phyloP scores from a whole-genome alignment of 2,113 vertebrate genomes.

The Tyrannus savana region DNA sequence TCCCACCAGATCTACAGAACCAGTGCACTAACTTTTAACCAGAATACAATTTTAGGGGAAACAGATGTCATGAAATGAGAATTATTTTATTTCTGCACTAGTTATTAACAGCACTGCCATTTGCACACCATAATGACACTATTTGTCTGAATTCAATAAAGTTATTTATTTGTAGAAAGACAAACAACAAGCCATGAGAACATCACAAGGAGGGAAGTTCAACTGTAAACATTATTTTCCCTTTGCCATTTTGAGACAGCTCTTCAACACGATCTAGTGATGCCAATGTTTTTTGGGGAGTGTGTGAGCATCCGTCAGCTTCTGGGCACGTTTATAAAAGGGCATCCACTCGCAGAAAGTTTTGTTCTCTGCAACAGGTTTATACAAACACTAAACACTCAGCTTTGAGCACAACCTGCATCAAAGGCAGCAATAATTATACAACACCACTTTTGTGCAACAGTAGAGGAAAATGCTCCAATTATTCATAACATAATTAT shows the following conservation, averaged over 20 bases:
- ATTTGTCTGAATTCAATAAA: not conserved
- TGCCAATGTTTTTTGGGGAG: not conserved
- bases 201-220: not conserved
- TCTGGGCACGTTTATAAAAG: not conserved
- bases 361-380: not conserved
- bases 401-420: not conserved
- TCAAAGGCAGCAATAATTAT: slow-evolving; percentile 1
- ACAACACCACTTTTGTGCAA: not conserved
- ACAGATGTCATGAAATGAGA: not conserved
- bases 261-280: not conserved
- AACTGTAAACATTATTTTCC: not conserved
- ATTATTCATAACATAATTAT: slow-evolving; percentile 27
- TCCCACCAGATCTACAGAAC: not conserved
- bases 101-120: not conserved
- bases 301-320: rapidly evolving
- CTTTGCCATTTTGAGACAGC: not conserved
- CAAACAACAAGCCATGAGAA: not conserved
- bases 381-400: not conserved
- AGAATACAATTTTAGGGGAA: not conserved
- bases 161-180: not conserved
- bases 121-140: not conserved
- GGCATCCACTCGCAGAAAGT: not conserved
- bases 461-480: not conserved
- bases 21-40: not conserved
- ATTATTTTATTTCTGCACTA: not conserved